These are phyloP conservation scores for Phylloscopus collybita DNA, from an alignment of 2,797 vertebrate species.

Conservation along the genomic window DNA sequence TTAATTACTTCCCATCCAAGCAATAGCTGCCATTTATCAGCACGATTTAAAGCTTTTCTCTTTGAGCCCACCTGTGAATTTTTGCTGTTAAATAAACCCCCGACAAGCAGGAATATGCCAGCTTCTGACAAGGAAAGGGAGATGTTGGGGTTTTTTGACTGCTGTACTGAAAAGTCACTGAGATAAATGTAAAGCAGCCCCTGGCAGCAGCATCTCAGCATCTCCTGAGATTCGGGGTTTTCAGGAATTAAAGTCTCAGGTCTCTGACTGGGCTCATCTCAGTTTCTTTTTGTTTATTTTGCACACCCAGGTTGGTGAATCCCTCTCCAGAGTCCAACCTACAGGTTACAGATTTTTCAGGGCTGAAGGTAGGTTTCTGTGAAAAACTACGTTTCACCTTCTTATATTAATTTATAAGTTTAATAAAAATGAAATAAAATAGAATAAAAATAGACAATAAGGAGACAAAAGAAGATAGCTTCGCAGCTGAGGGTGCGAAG, in stretches of 20 bases:
- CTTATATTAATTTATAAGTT: too few relatives aligned
- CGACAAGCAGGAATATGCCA: neutral
- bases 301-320: neutral
- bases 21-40: neutral
- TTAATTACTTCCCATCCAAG: slow-evolving; percentile 37
- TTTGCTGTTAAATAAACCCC: neutral
- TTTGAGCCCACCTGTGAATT: neutral
- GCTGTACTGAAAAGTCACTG: neutral
- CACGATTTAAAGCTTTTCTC: neutral
- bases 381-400: too few relatives aligned
- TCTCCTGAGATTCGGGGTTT: fast-evolving
- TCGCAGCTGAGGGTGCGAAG: too few relatives aligned
- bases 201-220: neutral
- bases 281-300: neutral
- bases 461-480: too few relatives aligned
- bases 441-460: too few relatives aligned
- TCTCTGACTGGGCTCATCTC: neutral
- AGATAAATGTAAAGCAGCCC: neutral
- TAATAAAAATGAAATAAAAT: too few relatives aligned
- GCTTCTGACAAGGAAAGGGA: neutral
- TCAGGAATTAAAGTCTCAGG: neutral
- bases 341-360: neutral
- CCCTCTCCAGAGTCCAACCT: neutral
- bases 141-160: neutral
- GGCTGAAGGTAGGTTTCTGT: neutral